A percentile compares a stretch with the other conserved stretches of the same genome.
Conservation (phyloP, 2,113 vertebrate species). For the Rallus limicola region DNA sequence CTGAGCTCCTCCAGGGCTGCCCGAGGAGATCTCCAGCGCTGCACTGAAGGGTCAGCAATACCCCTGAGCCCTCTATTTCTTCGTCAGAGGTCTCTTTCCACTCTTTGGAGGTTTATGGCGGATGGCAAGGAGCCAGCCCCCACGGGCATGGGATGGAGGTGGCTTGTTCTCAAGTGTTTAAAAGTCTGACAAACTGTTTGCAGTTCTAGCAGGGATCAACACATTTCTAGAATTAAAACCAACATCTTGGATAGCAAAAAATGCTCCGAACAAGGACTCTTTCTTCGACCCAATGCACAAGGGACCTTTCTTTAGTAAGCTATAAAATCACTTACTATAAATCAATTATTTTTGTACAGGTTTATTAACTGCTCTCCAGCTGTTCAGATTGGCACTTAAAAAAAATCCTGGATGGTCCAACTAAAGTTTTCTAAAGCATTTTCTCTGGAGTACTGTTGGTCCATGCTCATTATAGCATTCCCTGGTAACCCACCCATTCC, state of each 20-base stretch:
- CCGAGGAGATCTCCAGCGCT: background rate
- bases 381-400: background rate
- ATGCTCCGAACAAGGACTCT: constrained; percentile 41
- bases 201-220: constrained; percentile 42
- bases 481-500: background rate
- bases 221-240: constrained; percentile 36
- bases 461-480: background rate
- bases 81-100: background rate
- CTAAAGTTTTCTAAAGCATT: background rate
- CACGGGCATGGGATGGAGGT: background rate
- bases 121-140: constrained; percentile 34
- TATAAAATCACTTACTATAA: constrained; percentile 55
- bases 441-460: background rate
- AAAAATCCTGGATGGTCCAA: background rate
- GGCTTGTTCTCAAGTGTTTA: background rate
- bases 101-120: background rate
- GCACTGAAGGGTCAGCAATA: background rate
- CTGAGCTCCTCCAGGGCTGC: background rate
- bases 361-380: constrained; percentile 61
- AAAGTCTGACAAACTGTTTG: constrained; percentile 41
- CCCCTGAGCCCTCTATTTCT: background rate
- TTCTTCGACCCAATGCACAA: constrained; percentile 55
- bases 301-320: constrained; percentile 44
- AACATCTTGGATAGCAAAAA: constrained; percentile 25
- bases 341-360: constrained; percentile 56